Conservation (phyloP, 2,888 invertebrate genomes). For the Melanostoma mellinum region DNA sequence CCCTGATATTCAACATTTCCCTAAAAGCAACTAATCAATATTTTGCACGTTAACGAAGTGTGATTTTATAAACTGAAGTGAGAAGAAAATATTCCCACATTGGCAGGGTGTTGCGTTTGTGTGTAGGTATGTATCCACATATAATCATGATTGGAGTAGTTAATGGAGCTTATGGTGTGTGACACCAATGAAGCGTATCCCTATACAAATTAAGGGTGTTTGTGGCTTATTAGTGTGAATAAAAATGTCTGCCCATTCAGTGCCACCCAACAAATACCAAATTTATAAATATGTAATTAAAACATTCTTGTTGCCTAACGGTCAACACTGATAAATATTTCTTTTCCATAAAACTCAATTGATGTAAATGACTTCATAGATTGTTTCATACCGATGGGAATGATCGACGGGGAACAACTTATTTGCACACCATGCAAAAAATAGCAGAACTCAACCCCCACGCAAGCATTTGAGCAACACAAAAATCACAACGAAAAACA, state of each 20-base stretch:
- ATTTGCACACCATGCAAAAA: too few species aligned
- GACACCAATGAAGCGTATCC: slow-evolving; percentile 34
- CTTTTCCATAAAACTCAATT: slow-evolving; percentile 65
- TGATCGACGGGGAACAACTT: neutral
- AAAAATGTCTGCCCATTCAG: neutral
- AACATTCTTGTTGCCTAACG: slow-evolving; percentile 16
- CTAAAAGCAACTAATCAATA: slow-evolving; percentile 36
- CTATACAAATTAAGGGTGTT: slow-evolving; percentile 5
- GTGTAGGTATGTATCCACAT: slow-evolving; percentile 26
- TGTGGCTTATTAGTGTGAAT: neutral
- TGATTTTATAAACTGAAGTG: slow-evolving; percentile 39
- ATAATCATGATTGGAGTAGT: slow-evolving; percentile 12
- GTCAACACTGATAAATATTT: slow-evolving; percentile 60
- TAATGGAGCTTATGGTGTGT: slow-evolving; percentile 13
- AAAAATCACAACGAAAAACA: too few species aligned
- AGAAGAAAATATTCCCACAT: neutral
- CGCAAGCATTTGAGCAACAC: too few species aligned
- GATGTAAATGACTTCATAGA: slow-evolving; percentile 58
- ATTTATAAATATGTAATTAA: slow-evolving; percentile 33
- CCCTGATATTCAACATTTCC: slow-evolving; percentile 17
- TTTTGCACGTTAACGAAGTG: slow-evolving; percentile 16
- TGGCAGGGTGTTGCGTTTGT: slow-evolving; percentile 23
- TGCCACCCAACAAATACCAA: slow-evolving; percentile 25
- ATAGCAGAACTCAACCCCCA: too few species aligned
- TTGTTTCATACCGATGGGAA: slow-evolving; percentile 19